phyloP scores from a whole-genome alignment of 2,888 invertebrate species.

The Eupelmus urozonus region DNA sequence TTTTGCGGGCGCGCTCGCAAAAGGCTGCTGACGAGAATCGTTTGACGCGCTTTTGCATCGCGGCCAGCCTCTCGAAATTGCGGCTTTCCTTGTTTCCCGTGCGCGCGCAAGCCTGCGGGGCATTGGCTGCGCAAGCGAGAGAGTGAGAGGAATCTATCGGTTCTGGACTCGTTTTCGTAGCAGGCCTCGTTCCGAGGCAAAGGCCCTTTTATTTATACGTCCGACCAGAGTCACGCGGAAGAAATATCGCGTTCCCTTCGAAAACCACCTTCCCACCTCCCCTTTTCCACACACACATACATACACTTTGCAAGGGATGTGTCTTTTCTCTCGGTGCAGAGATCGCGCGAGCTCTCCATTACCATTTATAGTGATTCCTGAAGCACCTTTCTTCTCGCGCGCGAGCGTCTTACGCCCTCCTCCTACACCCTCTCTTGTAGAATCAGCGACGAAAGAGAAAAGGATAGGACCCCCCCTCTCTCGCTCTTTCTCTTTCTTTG shows the following conservation, averaged over 20 bases:
- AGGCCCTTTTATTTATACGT: slow-evolving; percentile 72
- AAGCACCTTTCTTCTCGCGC: slow-evolving; percentile 67
- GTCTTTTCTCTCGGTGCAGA: background rate
- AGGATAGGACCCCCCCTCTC: slow-evolving; percentile 40
- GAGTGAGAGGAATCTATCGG: no score
- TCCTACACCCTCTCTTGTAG: slow-evolving; percentile 55
- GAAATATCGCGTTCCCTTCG: slow-evolving; percentile 73
- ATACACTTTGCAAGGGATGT: background rate
- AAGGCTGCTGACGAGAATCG: slow-evolving; percentile 4
- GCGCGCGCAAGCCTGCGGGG: background rate
- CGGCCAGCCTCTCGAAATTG: background rate
- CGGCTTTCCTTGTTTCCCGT: background rate
- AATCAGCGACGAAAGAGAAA: slow-evolving; percentile 52
- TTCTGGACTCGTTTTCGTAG: background rate
- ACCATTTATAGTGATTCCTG: slow-evolving; percentile 77
- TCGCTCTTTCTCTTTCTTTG: slow-evolving; percentile 32
- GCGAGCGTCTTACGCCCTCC: slow-evolving; percentile 50
- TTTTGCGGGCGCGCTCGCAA: background rate
- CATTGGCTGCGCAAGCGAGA: no score
- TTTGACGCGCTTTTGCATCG: slow-evolving; percentile 1
- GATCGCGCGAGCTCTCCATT: slow-evolving; percentile 69
- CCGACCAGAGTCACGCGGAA: slow-evolving; percentile 60
- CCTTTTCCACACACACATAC: slow-evolving; percentile 8
- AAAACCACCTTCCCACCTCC: slow-evolving; percentile 63
- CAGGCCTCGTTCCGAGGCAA: background rate